phyloP scores from a whole-genome alignment of 1,140 invertebrate genomes.

The Lepidurus arcticus region DNA sequence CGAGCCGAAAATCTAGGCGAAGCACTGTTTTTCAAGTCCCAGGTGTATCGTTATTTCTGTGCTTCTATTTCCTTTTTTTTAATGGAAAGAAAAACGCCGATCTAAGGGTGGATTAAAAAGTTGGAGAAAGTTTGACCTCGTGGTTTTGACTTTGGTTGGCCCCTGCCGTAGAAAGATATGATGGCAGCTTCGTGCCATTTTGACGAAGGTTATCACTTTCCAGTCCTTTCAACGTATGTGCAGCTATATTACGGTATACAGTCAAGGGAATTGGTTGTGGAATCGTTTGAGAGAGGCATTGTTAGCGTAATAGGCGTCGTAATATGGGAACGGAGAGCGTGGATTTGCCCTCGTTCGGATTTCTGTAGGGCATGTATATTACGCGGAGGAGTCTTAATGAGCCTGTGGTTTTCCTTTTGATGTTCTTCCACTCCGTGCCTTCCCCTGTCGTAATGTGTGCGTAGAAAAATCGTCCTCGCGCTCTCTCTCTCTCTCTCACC shows the following conservation, averaged over 20 bases:
- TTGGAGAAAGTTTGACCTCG: background rate
- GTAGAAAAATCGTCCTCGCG: background rate
- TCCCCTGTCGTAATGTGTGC: background rate
- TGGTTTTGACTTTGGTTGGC: background rate
- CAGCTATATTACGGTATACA: background rate
- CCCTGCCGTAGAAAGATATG: background rate
- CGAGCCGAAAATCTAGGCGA: too few species aligned
- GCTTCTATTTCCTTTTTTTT: too few species aligned
- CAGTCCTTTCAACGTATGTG: background rate
- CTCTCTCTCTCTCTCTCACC: background rate
- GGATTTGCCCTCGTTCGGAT: background rate
- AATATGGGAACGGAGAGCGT: background rate
- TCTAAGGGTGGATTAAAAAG: background rate
- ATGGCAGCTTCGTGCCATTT: background rate
- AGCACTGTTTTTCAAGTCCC: too few species aligned
- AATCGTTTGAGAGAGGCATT: background rate
- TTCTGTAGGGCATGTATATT: background rate
- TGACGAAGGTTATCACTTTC: background rate
- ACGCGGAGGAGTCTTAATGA: constrained; percentile 9
- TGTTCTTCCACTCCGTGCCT: constrained; percentile 7
- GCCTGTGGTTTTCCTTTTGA: background rate
- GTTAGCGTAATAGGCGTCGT: background rate
- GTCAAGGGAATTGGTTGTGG: background rate
- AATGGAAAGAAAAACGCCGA: background rate
- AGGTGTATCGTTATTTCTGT: too few species aligned